Evolutionary conservation across 1,140 invertebrate species (phyloP), one percentile per base, ranked within the genome.

Genomic region (Ceratosolen fusciceps): DNA sequence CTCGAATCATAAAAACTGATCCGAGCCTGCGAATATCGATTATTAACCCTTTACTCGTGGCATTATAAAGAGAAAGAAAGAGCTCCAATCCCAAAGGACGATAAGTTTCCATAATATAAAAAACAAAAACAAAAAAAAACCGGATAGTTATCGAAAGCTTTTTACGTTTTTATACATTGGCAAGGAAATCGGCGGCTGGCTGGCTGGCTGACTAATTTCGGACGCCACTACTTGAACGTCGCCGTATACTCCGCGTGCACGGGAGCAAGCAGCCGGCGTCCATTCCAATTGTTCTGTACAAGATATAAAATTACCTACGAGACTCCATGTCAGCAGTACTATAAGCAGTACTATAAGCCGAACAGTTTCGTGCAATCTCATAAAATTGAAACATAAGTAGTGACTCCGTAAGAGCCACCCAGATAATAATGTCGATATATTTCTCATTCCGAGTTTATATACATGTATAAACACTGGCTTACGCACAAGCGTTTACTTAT

Each of bases 341-440:
- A 58, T 58, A 58, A 26, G 24, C 24, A 58, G 7, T 5, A 24
- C 10, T 52, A 24, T 62, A 62, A 34, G 12, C 8, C 12, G 56
- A 43, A 16, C 37, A 39, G 26, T 67, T 12, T 34, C 10, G 5
- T 34, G 16, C 37, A 60, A 31, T 52, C 67, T 71, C 60, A 54
- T 71, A 71, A 77, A 77, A 77, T 77, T 54, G 67, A 77, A 47
- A 49, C 76, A 60, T 71, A 77, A 77, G 65, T n/a, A n/a, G n/a
- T 70, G 75, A 47, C 49, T 72, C 52, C 21, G 31, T 16, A 12
- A 54, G 39, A 16, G 2, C n/a, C 21, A 31, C 26, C 68, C 16
- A 52, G 43, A 77, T 56, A 70, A 77, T 67, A 49, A 58, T 47
- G 49, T 9, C 74, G 62, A 75, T 75, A 74, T 60, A 74, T 65